These are phyloP conservation scores for Chymomyza fuscimana DNA, from an alignment of 2,888 invertebrate species.

Conservation along the genomic window DNA sequence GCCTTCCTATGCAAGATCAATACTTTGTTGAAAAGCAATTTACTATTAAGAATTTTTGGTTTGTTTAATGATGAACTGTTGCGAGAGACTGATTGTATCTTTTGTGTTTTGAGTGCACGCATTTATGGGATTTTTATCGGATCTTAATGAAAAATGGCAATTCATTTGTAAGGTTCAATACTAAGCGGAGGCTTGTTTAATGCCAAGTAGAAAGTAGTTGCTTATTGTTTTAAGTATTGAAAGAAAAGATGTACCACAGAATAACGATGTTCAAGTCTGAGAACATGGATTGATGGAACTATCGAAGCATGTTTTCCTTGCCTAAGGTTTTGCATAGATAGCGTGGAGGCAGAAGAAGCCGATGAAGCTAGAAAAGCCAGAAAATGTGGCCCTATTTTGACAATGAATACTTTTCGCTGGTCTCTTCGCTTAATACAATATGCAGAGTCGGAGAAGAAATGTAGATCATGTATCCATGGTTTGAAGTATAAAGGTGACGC, in stretches of 20 bases:
- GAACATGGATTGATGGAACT: neutral
- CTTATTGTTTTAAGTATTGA: neutral
- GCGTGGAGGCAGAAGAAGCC: too few relatives aligned
- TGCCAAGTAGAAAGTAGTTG: neutral
- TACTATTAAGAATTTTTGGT: constrained; percentile 10
- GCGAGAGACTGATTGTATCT: constrained; percentile 50
- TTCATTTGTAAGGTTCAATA: constrained; percentile 11
- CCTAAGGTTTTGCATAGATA: too few relatives aligned
- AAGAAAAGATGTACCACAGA: neutral
- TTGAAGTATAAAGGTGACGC: too few relatives aligned
- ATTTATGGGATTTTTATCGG: constrained; percentile 29
- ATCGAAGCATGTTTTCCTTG: neutral
- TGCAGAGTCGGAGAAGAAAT: too few relatives aligned
- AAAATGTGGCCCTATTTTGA: too few relatives aligned
- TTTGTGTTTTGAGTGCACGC: constrained; percentile 54
- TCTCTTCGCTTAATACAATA: too few relatives aligned
- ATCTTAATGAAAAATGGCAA: constrained; percentile 46
- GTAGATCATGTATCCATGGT: too few relatives aligned
- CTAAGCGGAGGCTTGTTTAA: neutral
- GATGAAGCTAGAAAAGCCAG: too few relatives aligned
- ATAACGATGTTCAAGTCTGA: neutral
- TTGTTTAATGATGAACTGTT: constrained; percentile 28
- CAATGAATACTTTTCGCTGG: too few relatives aligned
- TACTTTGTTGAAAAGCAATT: constrained; percentile 61
- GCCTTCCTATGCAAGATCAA: neutral